Percentiles rank a stretch among this genome's conserved stretches.
phyloP scores from a whole-genome alignment of 2,113 vertebrate species.

The Rhombomys opimus region DNA sequence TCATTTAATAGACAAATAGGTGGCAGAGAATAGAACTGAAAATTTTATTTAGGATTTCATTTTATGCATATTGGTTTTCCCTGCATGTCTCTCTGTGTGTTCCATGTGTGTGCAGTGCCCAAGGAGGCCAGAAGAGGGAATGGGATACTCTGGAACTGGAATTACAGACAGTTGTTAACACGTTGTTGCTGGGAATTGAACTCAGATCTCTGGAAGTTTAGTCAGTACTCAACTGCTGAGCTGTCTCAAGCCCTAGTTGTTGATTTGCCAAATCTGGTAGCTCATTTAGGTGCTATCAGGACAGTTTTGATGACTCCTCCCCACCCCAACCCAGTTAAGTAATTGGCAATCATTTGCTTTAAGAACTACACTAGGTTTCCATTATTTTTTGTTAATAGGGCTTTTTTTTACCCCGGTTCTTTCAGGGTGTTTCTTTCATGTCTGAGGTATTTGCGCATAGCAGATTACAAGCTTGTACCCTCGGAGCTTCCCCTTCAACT shows the following conservation, averaged over 20 bases:
- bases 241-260: no score
- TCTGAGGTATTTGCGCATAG: conserved; percentile 57
- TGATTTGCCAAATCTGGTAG: conserved; percentile 18
- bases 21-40: conserved; percentile 33
- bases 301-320: neutral
- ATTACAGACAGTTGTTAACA: neutral
- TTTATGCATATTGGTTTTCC: no score
- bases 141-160: neutral
- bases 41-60: neutral
- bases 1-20: conserved; percentile 27
- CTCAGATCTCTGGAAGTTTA: neutral
- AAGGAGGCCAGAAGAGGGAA: neutral
- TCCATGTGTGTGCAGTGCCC: neutral
- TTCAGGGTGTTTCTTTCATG: conserved; percentile 14
- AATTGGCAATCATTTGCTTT: conserved; percentile 19
- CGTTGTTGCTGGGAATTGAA: neutral
- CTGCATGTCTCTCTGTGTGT: neutral
- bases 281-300: neutral
- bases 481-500: conserved; percentile 18
- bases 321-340: neutral
- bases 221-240: neutral
- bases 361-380: conserved; percentile 27
- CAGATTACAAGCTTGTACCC: neutral
- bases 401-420: neutral
- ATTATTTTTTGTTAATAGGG: conserved; percentile 49